Base-by-base conservation (phyloP, 2,888 invertebrate genomes). In the Camponotus fellah region DNA sequence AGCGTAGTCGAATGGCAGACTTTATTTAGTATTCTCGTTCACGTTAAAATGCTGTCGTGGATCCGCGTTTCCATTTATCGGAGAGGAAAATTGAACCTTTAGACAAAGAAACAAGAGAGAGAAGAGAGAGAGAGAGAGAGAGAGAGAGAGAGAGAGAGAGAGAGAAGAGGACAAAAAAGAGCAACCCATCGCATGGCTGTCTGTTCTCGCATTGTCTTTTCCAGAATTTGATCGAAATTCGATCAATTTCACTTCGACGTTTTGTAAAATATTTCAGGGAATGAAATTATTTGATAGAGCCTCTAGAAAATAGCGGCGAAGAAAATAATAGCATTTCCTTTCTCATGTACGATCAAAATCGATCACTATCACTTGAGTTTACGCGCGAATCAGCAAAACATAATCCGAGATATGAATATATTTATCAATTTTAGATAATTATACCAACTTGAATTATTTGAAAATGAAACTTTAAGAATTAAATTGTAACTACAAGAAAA, bases 211-310 rank as follows among this genome's bases (percentile, higher is more conserved):
- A 21, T 76, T 76, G 75, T 76, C 46, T 49, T 64, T 75, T 76
- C 65, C 21, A 76, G 75, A 76, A 65, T 76, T 76, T 76, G 65
- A 76, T 76, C 64, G 46, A 76, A 76, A 76, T 14, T 76, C 65
- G 65, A 76, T 65, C 65, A 65, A n/a, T 64, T 65, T 46, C 46
- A 65, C 43, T 49, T 65, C 17, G 40, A 34, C 34, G 43, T 64
- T 49, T 75, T 32, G 21, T 14, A 76, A 76, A 76, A 76, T 69
- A 56, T 79, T 69, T 43, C 14, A 14, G 14, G 17, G 5, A 43
- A 77, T 69, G 56, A 34, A 2, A 58, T 40, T 69, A 66, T 56
- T 71, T 26, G 79, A 43, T 79, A 37, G 26, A 26, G 17, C 37
- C 5, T 3, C 14, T 12, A 26, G n/a, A 43, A 74, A 64, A 21